Percentiles rank a stretch among this genome's conserved stretches.
These are phyloP conservation scores for Sphyrna mokarran DNA, from an alignment of 2,113 vertebrate species.

Conservation along the genomic window DNA sequence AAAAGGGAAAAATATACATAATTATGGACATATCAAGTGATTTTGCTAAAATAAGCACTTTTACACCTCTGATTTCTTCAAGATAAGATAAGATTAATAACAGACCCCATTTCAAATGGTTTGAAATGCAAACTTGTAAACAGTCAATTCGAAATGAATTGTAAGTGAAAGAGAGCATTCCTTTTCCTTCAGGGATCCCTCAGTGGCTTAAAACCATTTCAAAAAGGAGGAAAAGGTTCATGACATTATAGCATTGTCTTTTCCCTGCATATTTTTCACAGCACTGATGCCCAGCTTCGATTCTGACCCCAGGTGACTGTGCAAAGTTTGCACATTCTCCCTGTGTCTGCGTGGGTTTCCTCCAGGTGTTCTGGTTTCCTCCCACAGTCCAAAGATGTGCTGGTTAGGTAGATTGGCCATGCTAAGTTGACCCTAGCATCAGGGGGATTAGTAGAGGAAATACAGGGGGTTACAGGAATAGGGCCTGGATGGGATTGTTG, in stretches of 20 bases:
- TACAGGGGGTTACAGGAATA: no score
- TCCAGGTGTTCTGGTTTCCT: no score
- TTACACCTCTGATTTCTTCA: neutral
- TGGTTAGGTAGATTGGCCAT: no score
- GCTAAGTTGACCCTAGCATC: no score
- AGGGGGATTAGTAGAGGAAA: no score
- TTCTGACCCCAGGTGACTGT: no score
- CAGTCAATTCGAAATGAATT: neutral
- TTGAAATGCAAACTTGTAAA: neutral
- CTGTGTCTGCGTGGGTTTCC: no score
- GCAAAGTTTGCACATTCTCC: no score
- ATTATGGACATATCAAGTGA: neutral
- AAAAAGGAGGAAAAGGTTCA: neutral
- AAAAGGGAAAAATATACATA: neutral
- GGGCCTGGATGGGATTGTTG: no score
- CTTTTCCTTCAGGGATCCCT: neutral
- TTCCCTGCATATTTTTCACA: neutral
- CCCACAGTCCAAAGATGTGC: no score
- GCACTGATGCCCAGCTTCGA: no score
- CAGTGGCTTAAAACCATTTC: neutral
- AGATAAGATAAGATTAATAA: neutral
- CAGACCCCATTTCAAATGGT: neutral
- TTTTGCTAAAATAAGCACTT: neutral
- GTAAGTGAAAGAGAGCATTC: neutral
- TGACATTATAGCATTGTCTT: neutral